Evolutionary conservation across 2,113 vertebrate genomes (phyloP).

Genomic region (cat (Felis catus)): F.catus_Fca126_mat1.0 CM031424.1:71486501-71487000

Average conservation of each 20-base stretch:
- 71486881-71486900: background rate
- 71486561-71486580: background rate
- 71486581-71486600: background rate
- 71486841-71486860: background rate
- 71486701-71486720: background rate
- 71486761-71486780: background rate
- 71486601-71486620: background rate
- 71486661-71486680: constrained; percentile 21
- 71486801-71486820: background rate
- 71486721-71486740: constrained; percentile 12
- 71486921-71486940: background rate
- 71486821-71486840: background rate
- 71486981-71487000: background rate
- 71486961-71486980: background rate
- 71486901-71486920: background rate
- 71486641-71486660: background rate
- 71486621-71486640: background rate
- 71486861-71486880: background rate
- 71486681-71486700: background rate
- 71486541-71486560: background rate
- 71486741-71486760: background rate
- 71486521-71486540: background rate
- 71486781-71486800: background rate
- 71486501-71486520: background rate
- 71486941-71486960: background rate